phyloP scores from a whole-genome alignment of 2,113 vertebrate species.

The Poeciliopsis prolifica region DNA sequence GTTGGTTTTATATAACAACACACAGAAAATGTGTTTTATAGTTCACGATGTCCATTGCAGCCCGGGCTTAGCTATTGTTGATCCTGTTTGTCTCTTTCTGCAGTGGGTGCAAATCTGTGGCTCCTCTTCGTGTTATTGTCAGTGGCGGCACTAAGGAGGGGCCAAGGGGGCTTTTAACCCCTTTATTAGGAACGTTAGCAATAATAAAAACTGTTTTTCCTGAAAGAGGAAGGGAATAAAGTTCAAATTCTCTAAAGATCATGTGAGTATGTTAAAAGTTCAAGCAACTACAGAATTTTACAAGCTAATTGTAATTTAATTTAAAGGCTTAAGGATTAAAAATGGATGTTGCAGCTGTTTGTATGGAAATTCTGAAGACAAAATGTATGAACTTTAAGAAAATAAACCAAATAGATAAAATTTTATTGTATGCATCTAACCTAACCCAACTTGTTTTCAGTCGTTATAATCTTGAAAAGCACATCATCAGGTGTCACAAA shows the following conservation, averaged over 20 bases:
- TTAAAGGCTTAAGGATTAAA: neutral
- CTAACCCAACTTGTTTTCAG: neutral
- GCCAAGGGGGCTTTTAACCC: neutral
- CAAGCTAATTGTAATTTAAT: neutral
- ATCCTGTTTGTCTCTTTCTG: constrained; percentile 25
- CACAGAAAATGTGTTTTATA: neutral
- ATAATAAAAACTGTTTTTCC: neutral
- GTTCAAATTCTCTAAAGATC: neutral
- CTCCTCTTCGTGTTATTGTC: neutral
- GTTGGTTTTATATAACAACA: neutral
- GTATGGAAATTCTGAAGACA: neutral
- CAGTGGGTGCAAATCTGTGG: neutral
- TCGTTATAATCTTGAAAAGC: neutral
- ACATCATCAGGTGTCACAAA: neutral
- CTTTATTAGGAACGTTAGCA: neutral
- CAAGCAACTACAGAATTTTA: neutral
- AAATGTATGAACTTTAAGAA: neutral
- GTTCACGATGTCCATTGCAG: constrained; percentile 25
- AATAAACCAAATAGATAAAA: neutral
- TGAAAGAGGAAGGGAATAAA: neutral
- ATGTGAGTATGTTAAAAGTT: neutral
- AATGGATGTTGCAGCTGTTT: neutral
- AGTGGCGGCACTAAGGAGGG: neutral
- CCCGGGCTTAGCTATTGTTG: constrained; percentile 37
- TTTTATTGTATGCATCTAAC: neutral